phyloP scores from a whole-genome alignment of 2,113 vertebrate species.

The Brevimyrus niger region DNA sequence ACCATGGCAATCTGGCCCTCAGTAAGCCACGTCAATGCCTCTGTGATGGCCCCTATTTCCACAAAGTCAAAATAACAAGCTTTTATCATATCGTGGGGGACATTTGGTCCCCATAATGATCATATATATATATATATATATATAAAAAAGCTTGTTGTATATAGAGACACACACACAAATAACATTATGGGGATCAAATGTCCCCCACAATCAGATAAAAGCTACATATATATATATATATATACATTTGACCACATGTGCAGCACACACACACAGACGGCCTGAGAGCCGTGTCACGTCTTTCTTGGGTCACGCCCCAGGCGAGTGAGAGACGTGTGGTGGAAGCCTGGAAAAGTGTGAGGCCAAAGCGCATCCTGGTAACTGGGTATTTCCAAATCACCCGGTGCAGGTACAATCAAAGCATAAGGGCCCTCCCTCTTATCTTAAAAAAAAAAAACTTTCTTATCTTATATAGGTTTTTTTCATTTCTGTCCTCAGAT shows the following conservation, averaged over 20 bases:
- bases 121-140: too few species aligned
- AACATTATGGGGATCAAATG: too few species aligned
- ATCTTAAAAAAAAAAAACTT: too few species aligned
- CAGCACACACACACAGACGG: background rate
- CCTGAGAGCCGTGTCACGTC: background rate
- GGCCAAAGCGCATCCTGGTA: background rate
- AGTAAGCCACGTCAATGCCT: background rate
- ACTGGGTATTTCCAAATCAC: background rate
- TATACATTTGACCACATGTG: too few species aligned
- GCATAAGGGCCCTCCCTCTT: background rate
- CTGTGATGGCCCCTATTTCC: background rate
- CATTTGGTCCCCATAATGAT: background rate
- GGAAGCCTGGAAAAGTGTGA: background rate
- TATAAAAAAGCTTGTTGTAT: too few species aligned
- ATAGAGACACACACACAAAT: too few species aligned
- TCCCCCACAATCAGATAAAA: too few species aligned
- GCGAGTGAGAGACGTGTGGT: background rate
- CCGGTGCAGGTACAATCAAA: background rate
- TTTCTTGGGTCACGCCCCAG: background rate
- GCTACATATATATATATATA: background rate
- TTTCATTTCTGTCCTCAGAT: constrained; percentile 47
- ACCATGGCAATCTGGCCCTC: background rate
- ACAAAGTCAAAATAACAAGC: too few species aligned
- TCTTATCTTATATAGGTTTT: too few species aligned
- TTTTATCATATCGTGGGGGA: too few species aligned